Base-by-base conservation (phyloP, 2,797 vertebrate genomes). In the Gymnoscopelus braueri region DNA sequence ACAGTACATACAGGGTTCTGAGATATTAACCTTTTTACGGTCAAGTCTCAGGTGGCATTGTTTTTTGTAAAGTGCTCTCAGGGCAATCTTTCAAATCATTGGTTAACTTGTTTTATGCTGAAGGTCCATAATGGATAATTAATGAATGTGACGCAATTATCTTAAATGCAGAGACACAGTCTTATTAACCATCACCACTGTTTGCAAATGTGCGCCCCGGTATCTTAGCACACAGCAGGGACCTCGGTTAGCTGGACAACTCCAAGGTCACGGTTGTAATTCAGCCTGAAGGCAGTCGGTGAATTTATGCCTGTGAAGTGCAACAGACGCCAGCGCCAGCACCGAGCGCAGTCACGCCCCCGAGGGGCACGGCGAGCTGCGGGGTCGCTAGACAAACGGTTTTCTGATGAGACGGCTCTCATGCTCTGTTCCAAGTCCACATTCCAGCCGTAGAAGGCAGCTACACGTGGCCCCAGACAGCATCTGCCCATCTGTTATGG, bases 401-500 rank as follows among this genome's bases (percentile, higher is more conserved):
- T 29, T 24, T 59, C 57, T 71, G 58, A 39, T 58, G 6, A 8
- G 3, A 35, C 72, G 52, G 2, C 3, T 35, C 50, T 59, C 3
- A 44, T 3, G 5, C 50, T 67, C 61, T 70, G 26, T 51, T 60
- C 51, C 54, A 2, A 39, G 35, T 59, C 66, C 63, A 70, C 29
- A 26, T n/a, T 54, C 9, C 23, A 54, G 53, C 53, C 19, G 55
- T 47, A 47, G 12, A 23, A 19, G 60, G 50, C 52, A 49, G 61
- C 35, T 69, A 53, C 63, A 69, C 32, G 48, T 57, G 55, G 60
- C 68, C 4, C 13, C 63, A 61, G 74, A 84, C 76, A 69, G 11
- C 69, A 75, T 86, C 80, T 87, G 74, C 65, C 82, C 74, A 67
- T 84, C 79, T 55, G 77, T 71, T 85, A 63, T 71, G 8, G 39